Conservation (phyloP, 2,797 vertebrate genomes). For the Tiaroga cobitis region DNA sequence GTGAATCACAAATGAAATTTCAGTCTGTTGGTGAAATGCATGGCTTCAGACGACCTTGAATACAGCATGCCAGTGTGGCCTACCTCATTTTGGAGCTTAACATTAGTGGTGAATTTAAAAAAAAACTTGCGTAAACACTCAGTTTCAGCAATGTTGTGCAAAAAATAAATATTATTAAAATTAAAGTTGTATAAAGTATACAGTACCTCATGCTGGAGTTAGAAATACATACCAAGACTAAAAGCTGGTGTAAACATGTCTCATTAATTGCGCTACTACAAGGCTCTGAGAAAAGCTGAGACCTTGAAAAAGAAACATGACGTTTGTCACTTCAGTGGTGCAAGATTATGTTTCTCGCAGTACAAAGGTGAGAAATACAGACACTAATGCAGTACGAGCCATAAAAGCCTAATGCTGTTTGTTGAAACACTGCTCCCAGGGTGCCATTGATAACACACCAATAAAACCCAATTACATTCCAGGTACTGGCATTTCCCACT, state of each 20-base stretch:
- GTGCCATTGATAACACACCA: conserved; percentile 60
- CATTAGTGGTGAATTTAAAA: not conserved
- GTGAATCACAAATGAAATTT: conserved; percentile 26
- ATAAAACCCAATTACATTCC: conserved; percentile 62
- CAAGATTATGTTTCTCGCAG: conserved; percentile 13
- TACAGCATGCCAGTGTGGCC: not conserved
- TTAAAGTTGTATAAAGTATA: not conserved
- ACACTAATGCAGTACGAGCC: conserved; percentile 47
- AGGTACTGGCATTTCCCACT: conserved; percentile 51
- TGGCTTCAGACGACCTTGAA: conserved; percentile 22
- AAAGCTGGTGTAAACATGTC: not conserved
- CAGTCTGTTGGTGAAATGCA: conserved; percentile 16
- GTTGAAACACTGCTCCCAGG: conserved; percentile 53
- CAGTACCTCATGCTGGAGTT: not conserved
- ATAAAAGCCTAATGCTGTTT: conserved; percentile 53
- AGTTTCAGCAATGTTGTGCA: not conserved
- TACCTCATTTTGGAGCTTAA: not conserved
- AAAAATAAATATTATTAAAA: not conserved
- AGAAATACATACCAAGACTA: not conserved
- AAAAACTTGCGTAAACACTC: not conserved
- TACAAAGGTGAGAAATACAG: conserved; percentile 41
- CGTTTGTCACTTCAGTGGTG: conserved; percentile 28
- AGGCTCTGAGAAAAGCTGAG: not conserved
- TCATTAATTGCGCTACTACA: not conserved
- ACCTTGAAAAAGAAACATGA: conserved; percentile 1